Evolutionary conservation across 2,888 invertebrate species (phyloP), one percentile per base, ranked within the genome.

Genomic region (Protonemura montana): DNA sequence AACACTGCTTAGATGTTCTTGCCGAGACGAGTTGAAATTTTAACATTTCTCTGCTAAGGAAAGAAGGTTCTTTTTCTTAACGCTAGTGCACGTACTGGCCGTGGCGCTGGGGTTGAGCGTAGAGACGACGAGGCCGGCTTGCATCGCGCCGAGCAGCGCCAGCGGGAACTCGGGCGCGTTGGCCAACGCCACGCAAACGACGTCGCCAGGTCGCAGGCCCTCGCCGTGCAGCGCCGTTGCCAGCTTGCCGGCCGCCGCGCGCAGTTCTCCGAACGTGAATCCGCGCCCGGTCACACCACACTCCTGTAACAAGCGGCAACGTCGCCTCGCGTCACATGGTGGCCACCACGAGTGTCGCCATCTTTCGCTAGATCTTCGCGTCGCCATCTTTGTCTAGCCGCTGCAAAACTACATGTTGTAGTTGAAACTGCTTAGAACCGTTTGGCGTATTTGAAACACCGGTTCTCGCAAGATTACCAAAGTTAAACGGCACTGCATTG

Each of bases 141-240:
- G 89, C 76, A 89, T 87, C 0, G 89, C 89, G 0, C 90, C 90
- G 29, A 90, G 42, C 25, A 89, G 0, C 5, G 89, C 82, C 27
- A 89, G 87, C 5, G 87, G 87, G 85, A 89, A 91, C 87, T 91
- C 91, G 0, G 90, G 90, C 16, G 90, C 86, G 87, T 91, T 91
- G 83, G 90, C 90, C 26, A 91, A 88, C 21, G 90, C 87, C 27
- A 90, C 87, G 0, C 90, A 91, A 3, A 91, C 87, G 2, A 90
- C 90, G 76, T 90, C 90, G 0, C 90, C 90, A 1, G 90, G 89
- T 82, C 89, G 88, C 0, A 91, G 87, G 2, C 91, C 90, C n/a
- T 87, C 89, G 77, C 88, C 87, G 41, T 89, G 88, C 25, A 91
- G 87, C 3, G 90, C 90, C 21, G 89, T 89, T 2, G 90, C 91